Evolutionary conservation across 2,113 vertebrate species (phyloP), one percentile per base, ranked within the genome.

Genomic region (Hemibagrus wyckioides): DNA sequence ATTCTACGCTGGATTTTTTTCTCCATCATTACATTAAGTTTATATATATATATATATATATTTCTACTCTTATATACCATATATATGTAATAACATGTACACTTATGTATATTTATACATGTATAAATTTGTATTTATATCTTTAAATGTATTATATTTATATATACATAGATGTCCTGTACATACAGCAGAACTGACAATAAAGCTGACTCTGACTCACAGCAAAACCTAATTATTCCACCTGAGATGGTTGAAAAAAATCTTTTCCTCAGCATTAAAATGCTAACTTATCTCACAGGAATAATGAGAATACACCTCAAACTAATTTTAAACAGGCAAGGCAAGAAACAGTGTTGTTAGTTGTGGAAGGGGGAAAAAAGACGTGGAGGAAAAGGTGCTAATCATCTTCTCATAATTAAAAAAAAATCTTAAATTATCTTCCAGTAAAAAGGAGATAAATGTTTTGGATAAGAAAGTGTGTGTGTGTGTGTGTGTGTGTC

Each of bases 381-480:
- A 83, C 44, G 15, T 65, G 61, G 36, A 25, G n/a, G 25, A n/a
- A 50, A 50, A 11, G 48, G 63, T 71, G 50, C 39, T 84, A 73
- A 67, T 65, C 44, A 69, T 69, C 17, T 19, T 52, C 44, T n/a
- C 13, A 19, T 83, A 19, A 69, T 76, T 36, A 11, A 75, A 75
- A 14, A n/a, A 75, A 17, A 76, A 80, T 1, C 3, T 21, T 84
- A 80, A 54, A 79, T 54, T 52, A 8, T 54, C 48, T 30, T 30
- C 75, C 28, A 54, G 76, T 33, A 15, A 79, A 54, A 52, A 54
- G 76, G 7, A 79, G 44, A 48, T 79, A 79, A 79, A 52, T 6
- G 67, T 56, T 84, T 73, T 57, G 67, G 50, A 73, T 14, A 84
- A 21, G n/a, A 25, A 39, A n/a, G n/a, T n/a, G n/a, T n/a, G n/a